Percentiles rank a stretch among this genome's conserved stretches.
phyloP scores from a whole-genome alignment of 64 coral and sea anemone species.

The Montipora efflorescens region DNA sequence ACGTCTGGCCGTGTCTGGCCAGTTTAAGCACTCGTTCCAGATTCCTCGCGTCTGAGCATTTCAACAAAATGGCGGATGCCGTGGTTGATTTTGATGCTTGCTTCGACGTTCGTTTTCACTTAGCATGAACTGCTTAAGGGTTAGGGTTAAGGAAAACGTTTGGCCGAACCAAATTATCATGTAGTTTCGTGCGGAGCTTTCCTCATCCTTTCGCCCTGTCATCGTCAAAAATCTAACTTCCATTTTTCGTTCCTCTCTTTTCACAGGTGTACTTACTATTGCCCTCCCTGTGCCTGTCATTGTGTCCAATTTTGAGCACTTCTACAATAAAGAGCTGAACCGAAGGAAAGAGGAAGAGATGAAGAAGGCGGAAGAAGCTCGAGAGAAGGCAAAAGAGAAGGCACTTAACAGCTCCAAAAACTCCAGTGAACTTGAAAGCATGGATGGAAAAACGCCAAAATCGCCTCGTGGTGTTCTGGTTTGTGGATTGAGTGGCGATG shows the following conservation, averaged over 20 bases:
- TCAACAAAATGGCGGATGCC: no score
- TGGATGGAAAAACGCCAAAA: constrained; percentile 16
- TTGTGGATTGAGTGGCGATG: constrained; percentile 67
- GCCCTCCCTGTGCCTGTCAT: constrained; percentile 97
- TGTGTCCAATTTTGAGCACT: constrained; percentile 99
- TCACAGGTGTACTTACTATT: constrained; percentile 92
- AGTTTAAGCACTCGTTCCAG: no score
- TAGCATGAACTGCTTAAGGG: no score
- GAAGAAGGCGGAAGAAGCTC: constrained; percentile 83
- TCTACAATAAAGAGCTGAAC: constrained; percentile 99
- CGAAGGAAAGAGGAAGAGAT: constrained; percentile 89
- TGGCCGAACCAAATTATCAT: no score
- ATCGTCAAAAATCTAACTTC: no score
- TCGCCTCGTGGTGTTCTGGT: constrained; percentile 51
- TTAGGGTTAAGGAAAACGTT: no score
- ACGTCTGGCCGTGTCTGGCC: no score
- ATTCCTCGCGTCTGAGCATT: no score
- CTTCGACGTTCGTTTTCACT: no score
- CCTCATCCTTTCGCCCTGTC: no score
- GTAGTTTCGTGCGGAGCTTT: no score
- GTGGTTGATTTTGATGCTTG: no score
- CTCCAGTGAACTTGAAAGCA: constrained; percentile 1
- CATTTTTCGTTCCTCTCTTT: background rate
- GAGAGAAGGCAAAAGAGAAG: constrained; percentile 71
- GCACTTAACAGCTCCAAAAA: background rate